phyloP scores from a whole-genome alignment of 2,113 vertebrate species.

The Machaerirhynchus nigripectus region DNA sequence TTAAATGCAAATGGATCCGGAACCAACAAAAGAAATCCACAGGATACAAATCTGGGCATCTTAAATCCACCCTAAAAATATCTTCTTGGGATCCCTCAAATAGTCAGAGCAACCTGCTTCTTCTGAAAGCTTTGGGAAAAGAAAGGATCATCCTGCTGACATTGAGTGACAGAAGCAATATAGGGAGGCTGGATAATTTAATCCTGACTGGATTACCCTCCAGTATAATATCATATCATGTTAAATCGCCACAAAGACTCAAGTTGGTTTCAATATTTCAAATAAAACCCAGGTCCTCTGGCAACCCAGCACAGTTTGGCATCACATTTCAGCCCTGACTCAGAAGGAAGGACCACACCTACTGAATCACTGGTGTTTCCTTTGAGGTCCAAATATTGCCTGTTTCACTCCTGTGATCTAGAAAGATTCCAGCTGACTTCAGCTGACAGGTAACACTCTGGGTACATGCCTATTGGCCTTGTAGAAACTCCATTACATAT shows the following conservation, averaged over 20 bases:
- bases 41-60: not conserved
- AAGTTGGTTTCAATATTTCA: not conserved
- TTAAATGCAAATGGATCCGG: not conserved
- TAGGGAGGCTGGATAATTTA: not conserved
- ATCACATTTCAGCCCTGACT: not conserved
- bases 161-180: slow-evolving; percentile 27
- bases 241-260: not conserved
- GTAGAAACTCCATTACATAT: not conserved
- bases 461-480: not conserved
- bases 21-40: not conserved
- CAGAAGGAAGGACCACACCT: slow-evolving; percentile 31
- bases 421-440: not conserved
- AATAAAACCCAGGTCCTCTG: not conserved
- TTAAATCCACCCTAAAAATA: not conserved
- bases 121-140: not conserved
- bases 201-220: not conserved
- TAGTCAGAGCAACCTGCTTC: not conserved
- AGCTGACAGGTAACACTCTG: not conserved
- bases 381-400: not conserved
- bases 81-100: not conserved
- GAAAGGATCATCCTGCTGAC: not conserved
- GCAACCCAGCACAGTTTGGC: not conserved
- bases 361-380: slow-evolving; percentile 32
- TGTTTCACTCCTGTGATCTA: not conserved
- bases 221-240: not conserved